Conservation (phyloP, 2,888 invertebrate species). For the Drosophila macrothrix region DNA sequence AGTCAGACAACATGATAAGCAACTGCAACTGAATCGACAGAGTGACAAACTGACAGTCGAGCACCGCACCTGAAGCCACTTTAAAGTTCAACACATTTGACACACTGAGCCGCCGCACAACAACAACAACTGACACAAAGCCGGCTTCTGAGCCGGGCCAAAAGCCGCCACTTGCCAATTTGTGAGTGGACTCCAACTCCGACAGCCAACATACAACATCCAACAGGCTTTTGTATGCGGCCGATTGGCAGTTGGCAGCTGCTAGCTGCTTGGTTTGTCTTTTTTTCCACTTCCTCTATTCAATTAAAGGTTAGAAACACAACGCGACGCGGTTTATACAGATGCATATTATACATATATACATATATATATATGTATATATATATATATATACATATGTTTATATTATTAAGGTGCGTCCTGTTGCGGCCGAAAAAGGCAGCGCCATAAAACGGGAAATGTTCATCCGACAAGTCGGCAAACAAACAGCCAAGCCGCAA, state of each 20-base stretch:
- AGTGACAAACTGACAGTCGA: conserved; percentile 37
- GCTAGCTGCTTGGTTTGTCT: conserved; percentile 9
- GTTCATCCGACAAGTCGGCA: conserved; percentile 47
- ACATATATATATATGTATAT: conserved; percentile 5
- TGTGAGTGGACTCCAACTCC: conserved; percentile 45
- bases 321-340: conserved; percentile 28
- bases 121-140: conserved; percentile 66
- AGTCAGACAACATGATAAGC: conserved; percentile 78
- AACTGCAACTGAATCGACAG: conserved; percentile 46
- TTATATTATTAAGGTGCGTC: conserved; percentile 76
- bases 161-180: conserved; percentile 44
- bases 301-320: conserved; percentile 69
- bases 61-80: conserved; percentile 64
- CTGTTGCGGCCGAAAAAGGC: conserved; percentile 68
- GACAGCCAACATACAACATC: not conserved
- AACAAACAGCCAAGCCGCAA: conserved; percentile 20
- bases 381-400: no score
- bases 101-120: conserved; percentile 51
- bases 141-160: conserved; percentile 59
- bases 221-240: conserved; percentile 25
- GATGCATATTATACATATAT: conserved; percentile 4
- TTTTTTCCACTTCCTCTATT: conserved; percentile 29
- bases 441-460: conserved; percentile 44
- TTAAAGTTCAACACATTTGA: conserved; percentile 77
- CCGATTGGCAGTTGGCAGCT: conserved; percentile 41